These are phyloP conservation scores for Anguilla rostrata DNA, from an alignment of 2,113 vertebrate genomes.

Conservation along the genomic window DNA sequence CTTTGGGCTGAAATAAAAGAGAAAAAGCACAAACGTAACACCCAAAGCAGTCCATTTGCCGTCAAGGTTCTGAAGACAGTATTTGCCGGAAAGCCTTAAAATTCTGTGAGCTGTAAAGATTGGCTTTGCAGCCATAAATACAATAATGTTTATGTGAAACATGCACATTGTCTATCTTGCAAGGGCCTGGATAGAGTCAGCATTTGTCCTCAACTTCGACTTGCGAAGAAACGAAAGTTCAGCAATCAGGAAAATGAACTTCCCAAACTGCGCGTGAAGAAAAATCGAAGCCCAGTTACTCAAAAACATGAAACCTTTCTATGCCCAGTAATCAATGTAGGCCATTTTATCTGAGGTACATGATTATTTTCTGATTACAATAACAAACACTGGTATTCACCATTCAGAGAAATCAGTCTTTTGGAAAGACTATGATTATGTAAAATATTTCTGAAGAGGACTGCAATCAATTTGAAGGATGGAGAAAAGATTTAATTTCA, in stretches of 20 bases:
- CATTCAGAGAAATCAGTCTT: constrained; percentile 22
- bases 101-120: neutral
- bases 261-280: neutral
- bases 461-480: constrained; percentile 20
- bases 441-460: constrained; percentile 6
- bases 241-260: neutral
- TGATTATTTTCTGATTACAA: constrained; percentile 17
- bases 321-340: neutral
- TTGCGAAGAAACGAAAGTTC: too few relatives aligned
- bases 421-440: constrained; percentile 17
- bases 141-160: neutral
- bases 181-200: too few relatives aligned
- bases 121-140: neutral
- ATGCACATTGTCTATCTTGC: neutral
- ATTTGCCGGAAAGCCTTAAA: neutral
- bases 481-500: neutral
- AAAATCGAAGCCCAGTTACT: neutral
- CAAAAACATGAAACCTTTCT: neutral
- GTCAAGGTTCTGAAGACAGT: constrained; percentile 45
- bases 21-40: constrained; percentile 30
- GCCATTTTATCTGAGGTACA: neutral
- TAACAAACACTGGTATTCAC: constrained; percentile 12
- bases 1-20: constrained; percentile 33
- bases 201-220: too few relatives aligned
- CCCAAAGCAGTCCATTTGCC: constrained; percentile 40